Percentiles rank a stretch among this genome's conserved stretches.
Conservation (phyloP, 2,113 vertebrate genomes). For the Eurypyga helias region DNA sequence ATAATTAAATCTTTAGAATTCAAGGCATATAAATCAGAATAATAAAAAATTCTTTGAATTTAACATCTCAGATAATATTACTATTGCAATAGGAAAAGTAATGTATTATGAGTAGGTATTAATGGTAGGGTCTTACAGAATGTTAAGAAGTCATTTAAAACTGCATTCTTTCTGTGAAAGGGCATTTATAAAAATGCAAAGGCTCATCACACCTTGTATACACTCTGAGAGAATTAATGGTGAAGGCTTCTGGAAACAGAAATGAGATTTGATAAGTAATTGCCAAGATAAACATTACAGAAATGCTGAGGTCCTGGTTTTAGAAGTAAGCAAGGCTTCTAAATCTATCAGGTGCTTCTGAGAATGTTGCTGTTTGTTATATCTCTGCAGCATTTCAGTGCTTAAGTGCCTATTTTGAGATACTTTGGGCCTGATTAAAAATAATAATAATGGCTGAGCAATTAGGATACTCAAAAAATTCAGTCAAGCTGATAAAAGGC, state of each 20-base stretch:
- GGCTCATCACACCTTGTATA: neutral
- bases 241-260: conserved; percentile 6
- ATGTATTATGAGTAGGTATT: neutral
- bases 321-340: neutral
- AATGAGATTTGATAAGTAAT: conserved; percentile 36
- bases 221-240: conserved; percentile 4
- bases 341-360: neutral
- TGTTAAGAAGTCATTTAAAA: neutral
- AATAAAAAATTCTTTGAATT: neutral
- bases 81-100: neutral
- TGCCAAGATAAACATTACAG: neutral
- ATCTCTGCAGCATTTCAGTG: neutral
- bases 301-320: conserved; percentile 34
- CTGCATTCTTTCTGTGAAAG: neutral
- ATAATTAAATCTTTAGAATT: neutral
- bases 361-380: neutral
- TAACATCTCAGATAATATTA: neutral
- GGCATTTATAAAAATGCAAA: neutral
- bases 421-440: conserved; percentile 44
- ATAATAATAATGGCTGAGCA: neutral
- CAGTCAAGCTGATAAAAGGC: neutral
- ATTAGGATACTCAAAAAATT: neutral
- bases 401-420: conserved; percentile 13
- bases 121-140: neutral
- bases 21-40: neutral